Base-by-base conservation (phyloP, 2,113 vertebrate genomes). In the Phasianus colchicus region DNA sequence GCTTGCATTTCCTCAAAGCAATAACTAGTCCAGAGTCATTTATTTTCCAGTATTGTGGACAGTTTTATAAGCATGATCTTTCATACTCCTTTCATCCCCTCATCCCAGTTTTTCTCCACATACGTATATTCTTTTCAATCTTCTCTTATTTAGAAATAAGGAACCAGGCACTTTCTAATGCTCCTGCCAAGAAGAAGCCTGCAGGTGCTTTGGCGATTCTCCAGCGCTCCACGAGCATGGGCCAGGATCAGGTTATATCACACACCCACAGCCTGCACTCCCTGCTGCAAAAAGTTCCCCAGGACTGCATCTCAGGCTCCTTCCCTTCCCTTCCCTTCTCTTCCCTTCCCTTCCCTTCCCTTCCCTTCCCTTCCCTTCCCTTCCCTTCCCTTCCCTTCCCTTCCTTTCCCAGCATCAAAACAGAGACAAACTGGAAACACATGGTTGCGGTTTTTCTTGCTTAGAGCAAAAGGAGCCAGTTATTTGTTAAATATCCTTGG, bases 181-280 rank as follows among this genome's bases (percentile, higher is more conserved):
- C 10, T 89, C 30, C 73, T 86, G 67, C 72, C 75, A 93, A 89
- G 67, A 76, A 90, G 34, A 48, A 81, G 76, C 43, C 70, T 75
- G 66, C 88, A 90, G 92, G 90, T 91, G 89, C 76, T 86, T 34
- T 78, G 76, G 80, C 83, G 64, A 21, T 22, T 65, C 54, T 81
- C 79, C 85, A 78, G 42, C 42, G 63, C 63, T 82, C 64, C 54
- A 5, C 0, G 25, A 80, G 67, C 3, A 0, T 36, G 43, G 40
- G 57, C 67, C 48, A 74, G 43, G 29, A 63, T 57, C 73, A 48
- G 52, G 40, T 87, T 75, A 73, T 34, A 88, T 12, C 52, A 52
- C 27, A n/a, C 42, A 43, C 16, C 10, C 65, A 64, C 34, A 69
- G 45, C 17, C n/a, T 43, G 36, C 7, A 21, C 36, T 77, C 18